Evolutionary conservation across 2,797 vertebrate genomes (phyloP).

Genomic region (Gymnodraco acuticeps): DNA sequence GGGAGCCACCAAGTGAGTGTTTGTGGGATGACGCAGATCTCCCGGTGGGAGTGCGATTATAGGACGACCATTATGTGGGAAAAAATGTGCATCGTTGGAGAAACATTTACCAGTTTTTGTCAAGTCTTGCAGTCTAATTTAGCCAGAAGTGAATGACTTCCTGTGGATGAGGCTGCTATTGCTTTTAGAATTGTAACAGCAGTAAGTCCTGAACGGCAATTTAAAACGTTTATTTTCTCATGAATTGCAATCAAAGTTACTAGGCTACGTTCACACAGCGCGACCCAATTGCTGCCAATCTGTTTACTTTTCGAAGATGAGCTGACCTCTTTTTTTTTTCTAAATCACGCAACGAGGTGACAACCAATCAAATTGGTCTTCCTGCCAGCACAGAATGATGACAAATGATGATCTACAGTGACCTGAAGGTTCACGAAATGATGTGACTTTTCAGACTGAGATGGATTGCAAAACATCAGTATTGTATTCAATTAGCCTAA

Average conservation of each 20-base stretch:
- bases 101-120: constrained; percentile 47
- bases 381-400: too few species aligned
- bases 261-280: too few species aligned
- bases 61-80: constrained; percentile 33
- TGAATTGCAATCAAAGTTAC: not conserved
- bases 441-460: too few species aligned
- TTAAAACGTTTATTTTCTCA: not conserved
- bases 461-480: too few species aligned
- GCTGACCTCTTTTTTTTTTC: too few species aligned
- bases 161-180: constrained; percentile 9
- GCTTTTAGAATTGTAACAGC: not conserved
- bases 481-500: too few species aligned
- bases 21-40: constrained; percentile 48
- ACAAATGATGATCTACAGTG: too few species aligned
- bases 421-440: too few species aligned
- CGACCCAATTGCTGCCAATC: too few species aligned
- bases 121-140: constrained; percentile 20
- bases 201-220: constrained; percentile 15
- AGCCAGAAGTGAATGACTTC: constrained; percentile 26
- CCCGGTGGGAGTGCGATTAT: constrained; percentile 56
- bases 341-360: too few species aligned
- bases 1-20: constrained; percentile 51
- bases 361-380: too few species aligned
- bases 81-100: constrained; percentile 30
- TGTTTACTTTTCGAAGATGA: too few species aligned